Evolutionary conservation across 2,113 vertebrate species (phyloP).

Genomic region (Actenoides lindsayi): DNA sequence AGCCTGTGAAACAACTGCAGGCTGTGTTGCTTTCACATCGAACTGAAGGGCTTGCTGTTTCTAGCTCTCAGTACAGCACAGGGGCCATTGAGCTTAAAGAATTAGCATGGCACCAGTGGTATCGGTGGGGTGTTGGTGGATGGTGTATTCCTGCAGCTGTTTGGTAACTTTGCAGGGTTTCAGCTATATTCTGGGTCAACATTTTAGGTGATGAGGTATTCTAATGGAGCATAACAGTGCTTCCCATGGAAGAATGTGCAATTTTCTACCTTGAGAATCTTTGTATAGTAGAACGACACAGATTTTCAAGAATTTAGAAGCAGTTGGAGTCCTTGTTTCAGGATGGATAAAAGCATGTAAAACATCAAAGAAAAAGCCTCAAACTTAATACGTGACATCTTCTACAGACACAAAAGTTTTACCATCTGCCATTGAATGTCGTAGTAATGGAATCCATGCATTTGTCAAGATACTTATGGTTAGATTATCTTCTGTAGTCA

Average conservation of each 20-base stretch:
- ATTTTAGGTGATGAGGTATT: not conserved
- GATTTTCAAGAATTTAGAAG: not conserved
- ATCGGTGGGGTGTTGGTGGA: not conserved
- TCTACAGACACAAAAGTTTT: not conserved
- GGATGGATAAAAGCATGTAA: not conserved
- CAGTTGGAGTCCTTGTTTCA: not conserved
- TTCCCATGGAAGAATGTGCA: not conserved
- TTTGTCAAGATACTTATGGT: not conserved
- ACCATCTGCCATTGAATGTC: not conserved
- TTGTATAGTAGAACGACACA: not conserved
- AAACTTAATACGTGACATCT: not conserved
- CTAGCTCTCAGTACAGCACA: not conserved
- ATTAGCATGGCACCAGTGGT: not conserved
- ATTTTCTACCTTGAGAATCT: not conserved
- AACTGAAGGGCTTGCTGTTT: not conserved
- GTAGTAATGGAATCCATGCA: not conserved
- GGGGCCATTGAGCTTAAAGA: not conserved
- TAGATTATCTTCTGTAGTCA: not conserved
- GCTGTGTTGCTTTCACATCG: not conserved
- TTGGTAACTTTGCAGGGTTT: not conserved
- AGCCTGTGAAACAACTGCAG: not conserved
- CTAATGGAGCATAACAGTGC: not conserved
- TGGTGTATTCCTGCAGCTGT: not conserved
- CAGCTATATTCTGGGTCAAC: not conserved
- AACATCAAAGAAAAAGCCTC: not conserved